Conservation (phyloP, 2,888 invertebrate species). For the Teleogryllus oceanicus region DNA sequence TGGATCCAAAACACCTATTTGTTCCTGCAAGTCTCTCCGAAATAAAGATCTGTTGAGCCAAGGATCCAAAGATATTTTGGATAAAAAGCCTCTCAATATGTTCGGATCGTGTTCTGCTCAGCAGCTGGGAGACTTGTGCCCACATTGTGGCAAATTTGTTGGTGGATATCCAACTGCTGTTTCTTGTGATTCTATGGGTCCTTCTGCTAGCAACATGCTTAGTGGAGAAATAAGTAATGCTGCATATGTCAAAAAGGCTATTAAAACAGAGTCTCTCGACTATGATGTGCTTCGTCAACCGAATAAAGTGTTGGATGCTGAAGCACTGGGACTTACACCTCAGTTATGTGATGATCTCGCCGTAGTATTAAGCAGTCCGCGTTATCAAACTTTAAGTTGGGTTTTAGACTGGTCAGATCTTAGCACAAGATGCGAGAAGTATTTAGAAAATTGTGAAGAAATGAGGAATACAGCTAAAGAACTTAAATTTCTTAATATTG, state of each 20-base stretch:
- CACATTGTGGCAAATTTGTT: slow-evolving; percentile 19
- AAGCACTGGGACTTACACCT: slow-evolving; percentile 61
- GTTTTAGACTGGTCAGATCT: slow-evolving; percentile 59
- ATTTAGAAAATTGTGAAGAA: slow-evolving; percentile 47
- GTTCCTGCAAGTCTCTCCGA: not conserved
- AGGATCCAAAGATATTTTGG: not conserved
- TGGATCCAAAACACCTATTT: not conserved
- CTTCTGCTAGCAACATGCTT: not conserved
- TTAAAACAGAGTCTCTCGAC: slow-evolving; percentile 48
- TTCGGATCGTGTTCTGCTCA: not conserved
- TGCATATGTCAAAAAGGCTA: slow-evolving; percentile 22
- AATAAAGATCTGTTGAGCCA: not conserved
- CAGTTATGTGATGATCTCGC: slow-evolving; percentile 68
- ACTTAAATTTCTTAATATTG: slow-evolving; percentile 70
- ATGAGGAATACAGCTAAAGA: slow-evolving; percentile 61
- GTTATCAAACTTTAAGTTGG: slow-evolving; percentile 71
- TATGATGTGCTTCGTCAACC: slow-evolving; percentile 45
- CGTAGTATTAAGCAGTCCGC: slow-evolving; percentile 65
- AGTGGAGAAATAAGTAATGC: not conserved
- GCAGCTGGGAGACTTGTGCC: not conserved
- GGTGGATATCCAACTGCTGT: not conserved
- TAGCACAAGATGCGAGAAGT: slow-evolving; percentile 55
- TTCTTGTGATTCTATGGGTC: not conserved
- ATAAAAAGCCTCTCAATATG: not conserved
- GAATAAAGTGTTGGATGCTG: slow-evolving; percentile 57